Evolutionary conservation across 1,140 invertebrate genomes (phyloP).

Genomic region (Drosophila asahinai): DNA sequence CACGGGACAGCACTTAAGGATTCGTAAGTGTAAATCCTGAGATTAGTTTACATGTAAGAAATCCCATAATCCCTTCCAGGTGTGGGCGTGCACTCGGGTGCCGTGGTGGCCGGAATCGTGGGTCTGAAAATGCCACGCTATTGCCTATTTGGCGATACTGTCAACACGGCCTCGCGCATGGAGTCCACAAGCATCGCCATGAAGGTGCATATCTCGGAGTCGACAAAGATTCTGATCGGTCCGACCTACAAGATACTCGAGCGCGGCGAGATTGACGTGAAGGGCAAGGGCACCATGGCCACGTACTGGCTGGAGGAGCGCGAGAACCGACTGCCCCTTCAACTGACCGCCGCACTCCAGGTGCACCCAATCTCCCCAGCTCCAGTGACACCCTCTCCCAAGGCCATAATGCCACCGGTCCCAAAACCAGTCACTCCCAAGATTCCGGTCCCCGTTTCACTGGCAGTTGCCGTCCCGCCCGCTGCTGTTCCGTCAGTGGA

Average conservation of each 20-base stretch:
- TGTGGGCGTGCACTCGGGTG: conserved; percentile 95
- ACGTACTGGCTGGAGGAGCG: conserved; percentile 95
- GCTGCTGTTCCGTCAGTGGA: conserved; percentile 16
- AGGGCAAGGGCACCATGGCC: conserved; percentile 96
- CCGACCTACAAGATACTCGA: conserved; percentile 91
- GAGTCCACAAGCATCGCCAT: conserved; percentile 96
- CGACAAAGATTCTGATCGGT: conserved; percentile 92
- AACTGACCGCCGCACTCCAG: conserved; percentile 71
- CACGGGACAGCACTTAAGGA: conserved; percentile 94
- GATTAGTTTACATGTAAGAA: background rate
- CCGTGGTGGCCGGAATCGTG: conserved; percentile 97
- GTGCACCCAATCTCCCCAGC: conserved; percentile 65
- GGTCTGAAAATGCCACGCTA: conserved; percentile 97
- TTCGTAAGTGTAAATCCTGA: conserved; percentile 86
- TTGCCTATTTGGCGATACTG: conserved; percentile 94
- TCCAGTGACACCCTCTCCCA: conserved; percentile 50
- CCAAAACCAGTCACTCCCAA: conserved; percentile 24
- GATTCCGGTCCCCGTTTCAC: conserved; percentile 5
- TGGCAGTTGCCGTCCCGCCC: conserved; percentile 13
- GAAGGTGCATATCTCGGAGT: conserved; percentile 97
- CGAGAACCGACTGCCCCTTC: conserved; percentile 87
- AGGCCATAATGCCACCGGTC: conserved; percentile 34
- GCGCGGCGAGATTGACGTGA: conserved; percentile 93
- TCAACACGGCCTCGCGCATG: conserved; percentile 96
- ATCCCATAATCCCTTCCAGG: conserved; percentile 12